These are phyloP conservation scores for Fistularia commersonii DNA, from an alignment of 2,797 vertebrate genomes.

Conservation along the genomic window DNA sequence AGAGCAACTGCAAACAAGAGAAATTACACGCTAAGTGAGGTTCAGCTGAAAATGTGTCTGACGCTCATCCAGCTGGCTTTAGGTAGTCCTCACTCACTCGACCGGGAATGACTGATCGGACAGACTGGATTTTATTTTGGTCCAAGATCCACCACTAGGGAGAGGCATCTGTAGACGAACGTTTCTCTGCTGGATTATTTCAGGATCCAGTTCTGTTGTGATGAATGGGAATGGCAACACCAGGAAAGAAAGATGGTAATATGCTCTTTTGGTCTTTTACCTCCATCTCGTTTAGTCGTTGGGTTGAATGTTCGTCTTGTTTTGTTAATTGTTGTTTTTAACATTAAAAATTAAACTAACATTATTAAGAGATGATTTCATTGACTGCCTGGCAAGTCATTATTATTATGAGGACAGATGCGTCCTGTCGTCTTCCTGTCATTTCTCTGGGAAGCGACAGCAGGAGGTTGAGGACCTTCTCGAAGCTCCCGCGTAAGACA, in stretches of 20 bases:
- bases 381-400: too few relatives aligned
- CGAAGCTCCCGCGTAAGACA: too few relatives aligned
- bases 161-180: slow-evolving; percentile 17
- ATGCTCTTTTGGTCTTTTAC: too few relatives aligned
- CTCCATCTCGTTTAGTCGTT: too few relatives aligned
- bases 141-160: slow-evolving; percentile 6
- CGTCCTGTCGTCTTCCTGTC: slow-evolving; percentile 3
- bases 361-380: too few relatives aligned
- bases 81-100: slow-evolving; percentile 43
- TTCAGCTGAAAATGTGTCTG: slow-evolving; percentile 34
- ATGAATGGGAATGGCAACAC: slow-evolving; percentile 32
- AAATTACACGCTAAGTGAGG: slow-evolving; percentile 29
- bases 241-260: slow-evolving; percentile 63
- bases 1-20: slow-evolving; percentile 6
- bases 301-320: too few relatives aligned
- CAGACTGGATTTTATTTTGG: slow-evolving; percentile 56
- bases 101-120: slow-evolving; percentile 25
- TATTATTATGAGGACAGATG: too few relatives aligned
- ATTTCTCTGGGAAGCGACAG: neutral
- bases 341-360: too few relatives aligned
- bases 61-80: slow-evolving; percentile 39
- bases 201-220: slow-evolving; percentile 20
- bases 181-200: slow-evolving; percentile 50
- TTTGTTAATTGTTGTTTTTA: too few relatives aligned
- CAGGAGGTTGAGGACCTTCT: too few relatives aligned